Base-by-base conservation (phyloP, 2,888 invertebrate genomes). In the Rotaria socialis region DNA sequence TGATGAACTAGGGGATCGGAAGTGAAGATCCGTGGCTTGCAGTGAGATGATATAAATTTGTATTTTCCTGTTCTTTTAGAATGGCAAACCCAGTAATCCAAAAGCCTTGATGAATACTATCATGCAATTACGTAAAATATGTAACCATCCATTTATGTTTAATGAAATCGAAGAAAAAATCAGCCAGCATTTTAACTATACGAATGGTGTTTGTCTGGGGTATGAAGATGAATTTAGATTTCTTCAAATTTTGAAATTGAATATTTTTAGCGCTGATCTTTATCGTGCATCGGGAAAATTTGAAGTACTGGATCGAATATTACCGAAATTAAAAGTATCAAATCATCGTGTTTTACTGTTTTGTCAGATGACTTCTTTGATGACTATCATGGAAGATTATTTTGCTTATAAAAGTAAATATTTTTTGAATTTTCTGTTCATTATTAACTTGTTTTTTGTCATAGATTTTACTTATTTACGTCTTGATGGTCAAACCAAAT, bases 121-220 rank as follows among this genome's bases (percentile, higher is more conserved):
- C 89, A 97, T 99, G 89, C 99, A 99, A 91, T 92, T 99, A 89
- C 93, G 98, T 88, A 99, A 99, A 92, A 94, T 99, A 84, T 99
- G 98, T 92, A 99, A 99, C 92, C 99, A 99, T 93, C 99, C 99
- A 2, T 99, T 99, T 92, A 97, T 99, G 96, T 99, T 99, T 93
- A 96, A 95, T 91, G 96, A 96, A 90, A 96, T 99, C 89, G 99
- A 99, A 92, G 96, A 97, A 92, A 96, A 96, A 90, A 96, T 96
- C 92, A 95, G 96, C 90, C 96, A 96, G 90, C 95, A 96, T 90
- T 93, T 95, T 86, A 96, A 96, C 1, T 87, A 84, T 55, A 87
- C 88, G 74, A 94, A 94, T 86, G 94, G 94, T 88, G 94, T 95
- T 86, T 80, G 80, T 80, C 10, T 47, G 11, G 80, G 80, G 80